Evolutionary conservation across 2,797 vertebrate species (phyloP).

Genomic region (Morelia viridis): DNA sequence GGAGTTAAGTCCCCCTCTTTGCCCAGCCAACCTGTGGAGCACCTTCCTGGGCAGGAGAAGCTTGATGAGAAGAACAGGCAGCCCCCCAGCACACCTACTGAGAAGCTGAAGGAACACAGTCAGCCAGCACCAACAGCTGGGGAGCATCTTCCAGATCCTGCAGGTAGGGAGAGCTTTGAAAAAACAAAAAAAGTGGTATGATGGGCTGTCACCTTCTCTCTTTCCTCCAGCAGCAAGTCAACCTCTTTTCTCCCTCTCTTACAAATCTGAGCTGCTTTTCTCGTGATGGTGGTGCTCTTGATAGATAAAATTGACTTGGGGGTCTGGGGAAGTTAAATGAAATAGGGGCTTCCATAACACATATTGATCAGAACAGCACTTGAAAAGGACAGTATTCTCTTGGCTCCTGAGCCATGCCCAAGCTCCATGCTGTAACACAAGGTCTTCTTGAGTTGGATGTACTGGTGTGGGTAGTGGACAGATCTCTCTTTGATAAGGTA

Average conservation of each 20-base stretch:
- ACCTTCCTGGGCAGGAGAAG: background rate
- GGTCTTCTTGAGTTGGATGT: background rate
- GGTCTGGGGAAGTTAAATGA: background rate
- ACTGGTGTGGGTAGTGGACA: fast-evolving
- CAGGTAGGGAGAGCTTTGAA: constrained; percentile 28
- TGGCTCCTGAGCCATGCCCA: background rate
- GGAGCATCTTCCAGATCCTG: fast-evolving
- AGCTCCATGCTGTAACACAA: no score
- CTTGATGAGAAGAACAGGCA: background rate
- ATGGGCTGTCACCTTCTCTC: no score
- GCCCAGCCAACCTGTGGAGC: background rate
- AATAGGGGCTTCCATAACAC: no score
- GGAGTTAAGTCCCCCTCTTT: background rate
- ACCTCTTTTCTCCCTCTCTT: background rate
- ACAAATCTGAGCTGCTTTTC: no score
- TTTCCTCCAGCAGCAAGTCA: background rate
- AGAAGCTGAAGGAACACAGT: background rate
- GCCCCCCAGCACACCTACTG: background rate
- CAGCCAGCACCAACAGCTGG: background rate
- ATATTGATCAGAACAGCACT: background rate
- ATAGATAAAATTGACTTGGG: background rate
- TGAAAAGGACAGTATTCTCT: background rate
- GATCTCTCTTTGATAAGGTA: fast-evolving
- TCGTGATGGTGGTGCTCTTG: background rate
- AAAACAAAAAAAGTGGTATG: fast-evolving